Conservation (phyloP, 2,113 vertebrate genomes). For the Chaenocephalus aceratus region DNA sequence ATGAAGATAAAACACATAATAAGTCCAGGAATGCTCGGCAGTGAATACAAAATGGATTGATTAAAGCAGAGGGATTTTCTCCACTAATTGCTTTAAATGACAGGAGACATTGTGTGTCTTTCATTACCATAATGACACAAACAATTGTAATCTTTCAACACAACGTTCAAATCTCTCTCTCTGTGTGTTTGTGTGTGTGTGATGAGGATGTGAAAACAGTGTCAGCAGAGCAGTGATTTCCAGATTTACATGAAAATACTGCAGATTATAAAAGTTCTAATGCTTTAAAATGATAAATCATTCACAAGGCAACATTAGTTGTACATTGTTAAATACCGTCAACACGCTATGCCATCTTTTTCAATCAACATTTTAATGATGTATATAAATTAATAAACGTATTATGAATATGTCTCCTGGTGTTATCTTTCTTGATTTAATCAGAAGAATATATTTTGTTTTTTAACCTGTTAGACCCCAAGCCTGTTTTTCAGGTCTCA, state of each 20-base stretch:
- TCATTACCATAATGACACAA: conserved; percentile 71
- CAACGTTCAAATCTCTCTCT: conserved; percentile 39
- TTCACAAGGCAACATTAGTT: conserved; percentile 5
- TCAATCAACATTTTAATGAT: neutral
- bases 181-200: conserved; percentile 15
- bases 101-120: conserved; percentile 59
- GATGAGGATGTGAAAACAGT: neutral
- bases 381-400: neutral
- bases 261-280: conserved; percentile 59
- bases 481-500: too few relatives aligned
- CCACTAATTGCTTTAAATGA: conserved; percentile 68
- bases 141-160: conserved; percentile 68
- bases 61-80: conserved; percentile 66
- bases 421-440: too few relatives aligned
- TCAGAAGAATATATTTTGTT: too few relatives aligned
- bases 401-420: too few relatives aligned
- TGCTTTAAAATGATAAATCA: conserved; percentile 19
- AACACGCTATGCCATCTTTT: neutral
- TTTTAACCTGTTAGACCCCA: too few relatives aligned
- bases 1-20: conserved; percentile 51
- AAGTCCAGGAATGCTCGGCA: conserved; percentile 29
- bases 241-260: conserved; percentile 47
- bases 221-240: conserved; percentile 16
- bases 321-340: conserved; percentile 34
- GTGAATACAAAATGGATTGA: conserved; percentile 55